phyloP scores from a whole-genome alignment of 2,797 vertebrate species.

The Galaxias olidus region DNA sequence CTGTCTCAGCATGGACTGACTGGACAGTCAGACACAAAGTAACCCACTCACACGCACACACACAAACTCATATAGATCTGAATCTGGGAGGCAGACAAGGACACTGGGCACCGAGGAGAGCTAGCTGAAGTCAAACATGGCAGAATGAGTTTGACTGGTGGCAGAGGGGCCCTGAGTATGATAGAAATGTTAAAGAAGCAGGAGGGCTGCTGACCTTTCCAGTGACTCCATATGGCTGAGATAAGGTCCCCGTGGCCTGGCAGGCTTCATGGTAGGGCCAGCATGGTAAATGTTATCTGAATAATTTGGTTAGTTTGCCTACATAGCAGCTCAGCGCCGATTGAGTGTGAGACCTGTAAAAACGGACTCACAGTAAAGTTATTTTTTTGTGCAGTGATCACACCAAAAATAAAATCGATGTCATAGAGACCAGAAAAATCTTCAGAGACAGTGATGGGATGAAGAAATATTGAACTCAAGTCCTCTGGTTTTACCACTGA shows the following conservation, averaged over 20 bases:
- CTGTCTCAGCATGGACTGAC: too few relatives aligned
- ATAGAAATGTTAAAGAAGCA: slow-evolving; percentile 14
- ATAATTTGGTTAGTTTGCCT: too few relatives aligned
- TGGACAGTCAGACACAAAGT: too few relatives aligned
- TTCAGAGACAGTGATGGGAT: too few relatives aligned
- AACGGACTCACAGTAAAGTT: too few relatives aligned
- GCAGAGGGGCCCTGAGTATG: slow-evolving; percentile 26
- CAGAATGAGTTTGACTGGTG: slow-evolving; percentile 37
- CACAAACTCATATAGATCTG: background rate
- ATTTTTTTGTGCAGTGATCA: too few relatives aligned
- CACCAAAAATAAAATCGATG: too few relatives aligned
- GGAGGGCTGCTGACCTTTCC: slow-evolving; percentile 29
- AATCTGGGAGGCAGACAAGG: background rate
- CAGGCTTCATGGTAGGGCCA: slow-evolving; percentile 5
- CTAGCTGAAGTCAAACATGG: slow-evolving; percentile 34
- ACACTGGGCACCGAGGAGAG: background rate
- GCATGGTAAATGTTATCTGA: background rate
- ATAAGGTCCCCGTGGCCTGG: slow-evolving; percentile 18
- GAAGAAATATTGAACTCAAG: too few relatives aligned
- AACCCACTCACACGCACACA: background rate
- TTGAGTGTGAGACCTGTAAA: too few relatives aligned
- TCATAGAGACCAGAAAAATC: too few relatives aligned
- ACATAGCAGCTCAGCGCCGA: too few relatives aligned
- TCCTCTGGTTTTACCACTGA: too few relatives aligned
- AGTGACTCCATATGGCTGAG: slow-evolving; percentile 37